phyloP scores from a whole-genome alignment of 2,888 invertebrate genomes.

The Rhorus exstirpatorius region DNA sequence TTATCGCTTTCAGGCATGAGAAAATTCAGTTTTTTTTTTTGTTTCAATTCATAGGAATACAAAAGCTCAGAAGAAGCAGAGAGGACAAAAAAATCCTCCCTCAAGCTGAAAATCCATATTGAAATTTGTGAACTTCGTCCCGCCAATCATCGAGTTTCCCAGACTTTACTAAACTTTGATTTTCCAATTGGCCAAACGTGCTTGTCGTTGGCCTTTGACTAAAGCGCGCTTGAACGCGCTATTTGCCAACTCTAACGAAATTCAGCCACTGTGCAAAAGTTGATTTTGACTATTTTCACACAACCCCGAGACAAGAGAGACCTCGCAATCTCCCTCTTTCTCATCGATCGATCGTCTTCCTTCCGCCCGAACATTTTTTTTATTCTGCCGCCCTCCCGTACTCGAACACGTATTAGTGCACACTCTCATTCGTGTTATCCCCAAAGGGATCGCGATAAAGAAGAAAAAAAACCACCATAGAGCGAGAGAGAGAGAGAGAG shows the following conservation, averaged over 20 bases:
- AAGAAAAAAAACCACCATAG: constrained; percentile 24
- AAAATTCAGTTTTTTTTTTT: background rate
- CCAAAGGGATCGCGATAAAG: constrained; percentile 58
- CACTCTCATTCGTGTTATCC: constrained; percentile 58
- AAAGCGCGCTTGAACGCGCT: background rate
- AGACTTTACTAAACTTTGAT: too few relatives aligned
- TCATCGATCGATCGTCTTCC: constrained; percentile 62
- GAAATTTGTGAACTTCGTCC: too few relatives aligned
- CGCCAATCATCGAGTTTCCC: too few relatives aligned
- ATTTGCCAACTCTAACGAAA: too few relatives aligned
- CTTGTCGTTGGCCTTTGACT: background rate
- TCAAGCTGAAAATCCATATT: too few relatives aligned
- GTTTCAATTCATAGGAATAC: too few relatives aligned
- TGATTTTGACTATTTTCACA: background rate
- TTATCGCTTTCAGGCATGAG: background rate
- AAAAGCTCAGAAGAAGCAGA: too few relatives aligned
- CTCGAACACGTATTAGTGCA: constrained; percentile 60
- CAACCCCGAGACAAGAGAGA: background rate
- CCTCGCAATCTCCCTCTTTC: constrained; percentile 41
- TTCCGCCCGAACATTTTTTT: constrained; percentile 55
- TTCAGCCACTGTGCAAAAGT: background rate
- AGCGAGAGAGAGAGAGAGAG: background rate
- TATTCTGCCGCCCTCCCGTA: constrained; percentile 30
- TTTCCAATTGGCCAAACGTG: background rate
- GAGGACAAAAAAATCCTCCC: too few relatives aligned